Evolutionary conservation across 2,797 vertebrate genomes (phyloP).

Genomic region (Ctenopoma kingsleyae): DNA sequence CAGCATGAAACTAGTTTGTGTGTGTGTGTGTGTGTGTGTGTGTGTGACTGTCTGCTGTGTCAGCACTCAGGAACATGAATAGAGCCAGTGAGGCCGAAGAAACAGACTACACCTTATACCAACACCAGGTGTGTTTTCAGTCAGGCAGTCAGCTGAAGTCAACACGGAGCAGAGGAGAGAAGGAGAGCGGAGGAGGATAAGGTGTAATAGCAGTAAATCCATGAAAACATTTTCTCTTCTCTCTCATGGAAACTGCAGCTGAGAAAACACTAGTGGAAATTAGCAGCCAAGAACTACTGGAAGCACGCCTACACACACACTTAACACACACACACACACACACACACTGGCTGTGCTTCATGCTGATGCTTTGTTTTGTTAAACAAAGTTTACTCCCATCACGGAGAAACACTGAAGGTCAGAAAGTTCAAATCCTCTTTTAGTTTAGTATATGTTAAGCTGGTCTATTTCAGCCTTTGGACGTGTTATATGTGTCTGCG

Average conservation of each 20-base stretch:
- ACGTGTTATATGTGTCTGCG: neutral
- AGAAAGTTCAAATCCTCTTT: slow-evolving; percentile 20
- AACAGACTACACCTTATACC: slow-evolving; percentile 67
- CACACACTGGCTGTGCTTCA: slow-evolving; percentile 29
- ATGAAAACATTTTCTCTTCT: slow-evolving; percentile 73
- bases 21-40: slow-evolving; percentile 8
- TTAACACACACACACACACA: slow-evolving; percentile 41
- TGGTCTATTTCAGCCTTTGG: neutral
- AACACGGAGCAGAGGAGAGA: slow-evolving; percentile 4
- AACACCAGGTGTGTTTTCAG: slow-evolving; percentile 71
- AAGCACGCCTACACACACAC: slow-evolving; percentile 56
- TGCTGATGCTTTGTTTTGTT: slow-evolving; percentile 52
- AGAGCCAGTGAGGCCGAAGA: slow-evolving; percentile 54
- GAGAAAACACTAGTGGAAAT: slow-evolving; percentile 75
- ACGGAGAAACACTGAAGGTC: slow-evolving; percentile 21
- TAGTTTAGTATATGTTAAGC: neutral
- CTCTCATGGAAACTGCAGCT: slow-evolving; percentile 74
- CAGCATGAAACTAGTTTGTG: slow-evolving; percentile 21
- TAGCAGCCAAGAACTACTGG: slow-evolving; percentile 69
- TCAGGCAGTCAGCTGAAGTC: slow-evolving; percentile 43
- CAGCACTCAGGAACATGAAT: slow-evolving; percentile 66
- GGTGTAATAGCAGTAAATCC: slow-evolving; percentile 68
- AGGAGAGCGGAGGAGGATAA: slow-evolving; percentile 51
- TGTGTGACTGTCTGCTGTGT: slow-evolving; percentile 51
- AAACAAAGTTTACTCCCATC: slow-evolving; percentile 47